Base-by-base conservation (phyloP, 2,888 invertebrate species). In the Osmoderma eremita region DNA sequence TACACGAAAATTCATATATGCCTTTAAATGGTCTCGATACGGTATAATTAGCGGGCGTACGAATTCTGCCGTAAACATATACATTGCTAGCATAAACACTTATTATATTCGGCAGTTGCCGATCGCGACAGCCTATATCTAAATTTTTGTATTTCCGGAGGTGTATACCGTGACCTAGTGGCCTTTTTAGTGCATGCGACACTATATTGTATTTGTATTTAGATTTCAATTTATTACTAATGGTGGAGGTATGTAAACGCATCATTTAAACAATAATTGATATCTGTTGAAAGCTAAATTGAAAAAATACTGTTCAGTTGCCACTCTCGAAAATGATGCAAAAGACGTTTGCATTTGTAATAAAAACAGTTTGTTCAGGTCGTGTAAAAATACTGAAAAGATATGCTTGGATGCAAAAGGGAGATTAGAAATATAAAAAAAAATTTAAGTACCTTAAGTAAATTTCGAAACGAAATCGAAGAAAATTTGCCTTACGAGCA, bases 21-120 rank as follows among this genome's bases (percentile, higher is more conserved):
- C 36, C 30, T 45, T 36, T 61, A 63, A 63, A 49, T 53, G 64
- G 58, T 61, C 69, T 69, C 68, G 56, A 68, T 67, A 69, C 58
- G 49, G 63, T 61, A 68, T 71, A 71, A 71, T 71, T 71, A 71
- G 69, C 56, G 69, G 71, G 49, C 61, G 66, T 69, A 67, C 61
- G 65, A 68, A 63, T 56, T 65, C 69, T 54, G 45, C 69, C 66
- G 51, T 69, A 71, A 71, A 68, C 61, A 71, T 68, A 70, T 64
- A 65, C 67, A 22, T 38, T 42, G 63, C 22, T 36, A 56, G 38
- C 53, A 53, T 63, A 54, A 42, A 65, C 51, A 66, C 67, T 70
- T 63, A 66, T 67, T 70, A 68, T 30, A 30, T 49, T 62, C 66
- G 51, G 45, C 58, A 61, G 58, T 61, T 68, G 58, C 68, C 63